Evolutionary conservation across 2,113 vertebrate species (phyloP), one percentile per base, ranked within the genome.

Genomic region (Mus spicilegus): DNA sequence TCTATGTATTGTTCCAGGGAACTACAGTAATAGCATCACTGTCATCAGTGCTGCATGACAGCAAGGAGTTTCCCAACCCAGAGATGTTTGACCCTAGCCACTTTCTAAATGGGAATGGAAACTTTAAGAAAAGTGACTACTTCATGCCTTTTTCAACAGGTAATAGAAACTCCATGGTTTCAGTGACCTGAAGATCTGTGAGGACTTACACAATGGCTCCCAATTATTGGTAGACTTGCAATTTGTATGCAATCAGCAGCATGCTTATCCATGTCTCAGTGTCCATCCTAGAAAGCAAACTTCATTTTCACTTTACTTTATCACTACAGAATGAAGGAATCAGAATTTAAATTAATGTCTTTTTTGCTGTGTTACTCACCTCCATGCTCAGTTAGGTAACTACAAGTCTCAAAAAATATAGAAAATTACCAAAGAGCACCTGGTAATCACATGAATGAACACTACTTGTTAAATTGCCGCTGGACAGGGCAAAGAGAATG

Each of bases 81-180:
- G 39, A 89, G 26, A 22, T 0, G 16, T 89, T 89, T 75, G 70
- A 89, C n/a, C 87, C 87, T 61, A n/a, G 70, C 0, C 54, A 89
- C 39, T 89, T 89, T 33, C 87, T 89, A 42, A 70, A 89, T 89
- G n/a, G 0, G 16, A 30, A 42, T 33, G 87, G 70, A 56, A 89
- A 89, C 70, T 75, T 89, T 70, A 89, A 89, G 87, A 89, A 89
- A 89, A 89, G n/a, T 61, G 54, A 76, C 70, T 61, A 89, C n/a
- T 89, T 75, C 72, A 61, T 89, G 16, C 87, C n/a, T 61, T 89
- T 89, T 9, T 89, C 87, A 76, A 1, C 70, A 89, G 87, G 70
- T 89, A 46, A 30, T 19, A 33, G 1, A 61, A 42, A 42, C 26
- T 75, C 17, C 42, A 49, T 49, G 58, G n/a, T 5, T 63, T 11